A percentile compares a stretch with the other conserved stretches of the same genome.
phyloP scores from a whole-genome alignment of 2,113 vertebrate genomes.

The Ammodytes marinus region DNA sequence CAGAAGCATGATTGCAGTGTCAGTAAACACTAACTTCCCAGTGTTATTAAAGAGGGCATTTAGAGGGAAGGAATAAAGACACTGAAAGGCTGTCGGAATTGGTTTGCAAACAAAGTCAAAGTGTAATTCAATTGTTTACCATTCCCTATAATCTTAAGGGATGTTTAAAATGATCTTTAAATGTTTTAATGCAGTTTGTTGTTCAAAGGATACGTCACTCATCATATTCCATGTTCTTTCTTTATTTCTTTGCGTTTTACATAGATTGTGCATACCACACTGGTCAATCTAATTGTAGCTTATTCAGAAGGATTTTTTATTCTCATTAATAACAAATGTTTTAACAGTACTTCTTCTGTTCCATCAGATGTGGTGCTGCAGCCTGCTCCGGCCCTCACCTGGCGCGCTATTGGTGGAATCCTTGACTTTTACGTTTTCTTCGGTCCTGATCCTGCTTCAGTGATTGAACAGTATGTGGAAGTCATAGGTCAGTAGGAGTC shows the following conservation, averaged over 20 bases:
- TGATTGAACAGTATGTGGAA: constrained; percentile 89
- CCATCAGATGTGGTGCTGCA: constrained; percentile 89
- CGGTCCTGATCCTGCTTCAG: constrained; percentile 84
- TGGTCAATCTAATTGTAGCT: background rate
- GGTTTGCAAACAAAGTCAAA: background rate
- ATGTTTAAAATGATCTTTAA: background rate
- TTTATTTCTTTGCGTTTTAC: background rate
- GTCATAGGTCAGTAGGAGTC: constrained; percentile 86
- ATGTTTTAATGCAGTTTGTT: background rate
- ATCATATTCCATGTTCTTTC: background rate
- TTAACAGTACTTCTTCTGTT: background rate
- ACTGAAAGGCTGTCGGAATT: background rate
- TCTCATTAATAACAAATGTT: background rate
- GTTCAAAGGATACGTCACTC: background rate
- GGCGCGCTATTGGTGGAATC: constrained; percentile 91
- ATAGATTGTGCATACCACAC: background rate
- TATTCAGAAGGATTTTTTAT: background rate
- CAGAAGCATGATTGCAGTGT: background rate
- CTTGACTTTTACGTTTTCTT: constrained; percentile 92
- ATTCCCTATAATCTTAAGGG: background rate
- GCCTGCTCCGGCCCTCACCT: constrained; percentile 89
- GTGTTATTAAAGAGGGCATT: background rate
- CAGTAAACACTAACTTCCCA: background rate
- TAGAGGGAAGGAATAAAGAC: background rate
- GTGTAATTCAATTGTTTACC: background rate